Evolutionary conservation across 2,797 vertebrate genomes (phyloP).

Genomic region (Setipinna tenuifilis): DNA sequence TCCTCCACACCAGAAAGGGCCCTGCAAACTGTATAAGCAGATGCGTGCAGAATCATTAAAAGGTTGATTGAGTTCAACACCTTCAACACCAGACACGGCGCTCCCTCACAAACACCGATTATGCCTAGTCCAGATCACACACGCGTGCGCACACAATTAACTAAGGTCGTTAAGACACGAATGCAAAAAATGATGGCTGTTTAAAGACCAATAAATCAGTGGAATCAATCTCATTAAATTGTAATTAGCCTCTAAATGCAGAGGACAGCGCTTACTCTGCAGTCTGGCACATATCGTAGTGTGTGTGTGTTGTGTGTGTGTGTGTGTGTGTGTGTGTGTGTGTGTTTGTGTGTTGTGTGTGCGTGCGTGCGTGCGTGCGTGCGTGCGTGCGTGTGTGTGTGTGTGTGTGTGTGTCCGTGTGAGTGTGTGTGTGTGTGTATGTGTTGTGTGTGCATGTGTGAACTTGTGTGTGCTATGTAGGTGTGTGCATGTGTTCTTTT

Average conservation of each 20-base stretch:
- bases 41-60: slow-evolving; percentile 29
- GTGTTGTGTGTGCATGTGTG: not conserved
- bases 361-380: not conserved
- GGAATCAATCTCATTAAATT: slow-evolving; percentile 61
- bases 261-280: slow-evolving; percentile 46
- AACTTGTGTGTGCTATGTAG: not conserved
- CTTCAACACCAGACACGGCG: slow-evolving; percentile 24
- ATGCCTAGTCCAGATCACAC: slow-evolving; percentile 44
- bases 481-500: not conserved
- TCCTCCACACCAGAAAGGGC: not conserved
- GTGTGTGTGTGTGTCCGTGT: not conserved
- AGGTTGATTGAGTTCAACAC: slow-evolving; percentile 45
- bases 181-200: slow-evolving; percentile 48
- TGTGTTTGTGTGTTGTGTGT: too few species aligned
- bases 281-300: not conserved
- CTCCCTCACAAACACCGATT: slow-evolving; percentile 53
- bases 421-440: not conserved
- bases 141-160: slow-evolving; percentile 37
- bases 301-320: not conserved
- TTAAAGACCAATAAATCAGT: slow-evolving; percentile 60
- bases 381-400: not conserved
- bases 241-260: slow-evolving; percentile 57
- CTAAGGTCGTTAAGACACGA: slow-evolving; percentile 36
- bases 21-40: slow-evolving; percentile 46
- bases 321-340: not conserved